Base-by-base conservation (phyloP, 2,888 invertebrate species). In the Dermolepida albohirtum region DNA sequence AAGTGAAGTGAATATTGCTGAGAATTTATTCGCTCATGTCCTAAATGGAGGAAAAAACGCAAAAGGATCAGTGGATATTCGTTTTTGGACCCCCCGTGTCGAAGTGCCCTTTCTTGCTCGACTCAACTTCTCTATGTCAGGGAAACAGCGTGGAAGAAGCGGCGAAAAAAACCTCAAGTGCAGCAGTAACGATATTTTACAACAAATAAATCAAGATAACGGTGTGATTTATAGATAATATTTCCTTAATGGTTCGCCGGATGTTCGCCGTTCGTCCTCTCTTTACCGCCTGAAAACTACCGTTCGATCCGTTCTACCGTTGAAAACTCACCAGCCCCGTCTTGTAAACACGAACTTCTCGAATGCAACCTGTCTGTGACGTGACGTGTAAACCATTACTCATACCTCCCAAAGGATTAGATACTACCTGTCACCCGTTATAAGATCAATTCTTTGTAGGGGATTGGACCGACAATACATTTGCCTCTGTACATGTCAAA, bases 391-490 rank as follows among this genome's bases (percentile, higher is more conserved):
- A 80, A 78, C 81, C 82, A 83, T 83, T 82, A 82, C 80, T 83
- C 82, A 81, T 78, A 78, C 44, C 76, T 79, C 81, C 82, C 79
- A 44, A 59, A 74, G 79, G 80, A 78, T 75, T 73, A 74, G 75
- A 77, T 75, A 77, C 76, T 76, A 76, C 77, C 80, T 82, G 80
- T 81, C 82, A 82, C 79, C 80, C 79, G 80, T 82, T 81, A 78
- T 80, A 78, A 75, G 79, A 79, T 81, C 81, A 81, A 83, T 82
- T 79, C 80, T 77, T 78, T 77, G 76, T 79, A 81, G 82, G 81
- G 80, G 80, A 82, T 82, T 81, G 79, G 76, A 74, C 77, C 75
- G 75, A 79, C 77, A 78, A 79, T 78, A 80, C 78, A 80, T 80
- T 79, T 80, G 79, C 75, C 78, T 76, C 70, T 68, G 34, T 34